A percentile compares a stretch with the other conserved stretches of the same genome.
Evolutionary conservation across 2,113 vertebrate species (phyloP).

Genomic region (Regulus satrapa): DNA sequence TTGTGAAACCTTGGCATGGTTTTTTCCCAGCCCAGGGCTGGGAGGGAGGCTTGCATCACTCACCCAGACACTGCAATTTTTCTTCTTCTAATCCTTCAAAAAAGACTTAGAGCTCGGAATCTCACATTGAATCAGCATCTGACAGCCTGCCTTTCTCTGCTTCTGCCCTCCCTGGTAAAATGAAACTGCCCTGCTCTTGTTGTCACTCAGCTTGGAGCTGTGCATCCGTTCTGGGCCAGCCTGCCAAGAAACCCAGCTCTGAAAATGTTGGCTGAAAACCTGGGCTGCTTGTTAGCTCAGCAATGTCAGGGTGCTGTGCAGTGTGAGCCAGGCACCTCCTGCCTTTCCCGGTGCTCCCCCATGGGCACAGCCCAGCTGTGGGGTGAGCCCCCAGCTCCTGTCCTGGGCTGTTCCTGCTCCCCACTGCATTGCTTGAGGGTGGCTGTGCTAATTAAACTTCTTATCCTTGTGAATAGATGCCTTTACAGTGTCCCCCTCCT

Average conservation of each 20-base stretch:
- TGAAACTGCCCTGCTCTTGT: neutral
- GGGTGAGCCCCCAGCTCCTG: neutral
- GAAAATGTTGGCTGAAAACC: neutral
- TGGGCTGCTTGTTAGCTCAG: neutral
- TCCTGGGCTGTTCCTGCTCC: neutral
- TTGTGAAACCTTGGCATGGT: neutral
- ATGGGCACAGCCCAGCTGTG: fast-evolving
- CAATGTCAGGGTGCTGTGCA: fast-evolving
- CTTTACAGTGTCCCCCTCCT: neutral
- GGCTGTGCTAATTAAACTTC: neutral
- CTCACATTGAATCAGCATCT: neutral
- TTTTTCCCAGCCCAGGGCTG: neutral
- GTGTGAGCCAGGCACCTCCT: neutral
- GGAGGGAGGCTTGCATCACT: neutral
- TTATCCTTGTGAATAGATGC: neutral
- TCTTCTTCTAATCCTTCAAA: neutral
- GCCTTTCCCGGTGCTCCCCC: fast-evolving
- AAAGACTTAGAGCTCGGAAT: neutral
- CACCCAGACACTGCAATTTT: neutral
- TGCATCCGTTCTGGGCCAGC: fast-evolving
- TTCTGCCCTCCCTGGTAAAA: neutral
- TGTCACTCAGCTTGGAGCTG: neutral
- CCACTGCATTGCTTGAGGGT: fast-evolving
- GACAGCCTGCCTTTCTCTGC: neutral
- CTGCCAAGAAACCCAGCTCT: neutral